Percentiles rank a stretch among this genome's conserved stretches.
These are phyloP conservation scores for Cryptoprocta ferox DNA, from an alignment of 2,797 vertebrate species.

Conservation along the genomic window DNA sequence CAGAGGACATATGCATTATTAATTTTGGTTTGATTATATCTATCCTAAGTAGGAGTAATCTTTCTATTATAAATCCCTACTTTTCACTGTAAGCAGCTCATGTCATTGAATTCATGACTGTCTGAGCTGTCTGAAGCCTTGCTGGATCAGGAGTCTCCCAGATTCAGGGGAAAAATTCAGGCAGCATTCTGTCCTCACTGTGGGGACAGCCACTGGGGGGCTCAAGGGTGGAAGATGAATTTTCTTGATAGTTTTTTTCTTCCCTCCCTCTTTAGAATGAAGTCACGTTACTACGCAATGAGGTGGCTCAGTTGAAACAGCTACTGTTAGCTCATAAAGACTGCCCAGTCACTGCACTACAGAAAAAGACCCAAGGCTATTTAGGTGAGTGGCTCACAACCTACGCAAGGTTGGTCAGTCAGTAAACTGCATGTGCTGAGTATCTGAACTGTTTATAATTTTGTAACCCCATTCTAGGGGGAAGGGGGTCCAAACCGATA, in stretches of 20 bases:
- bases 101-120: conserved; percentile 24
- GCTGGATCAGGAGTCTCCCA: background rate
- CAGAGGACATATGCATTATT: conserved; percentile 21
- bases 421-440: background rate
- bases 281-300: conserved; percentile 96
- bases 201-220: background rate
- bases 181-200: background rate
- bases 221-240: background rate
- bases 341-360: conserved; percentile 97
- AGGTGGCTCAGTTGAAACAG: conserved; percentile 99
- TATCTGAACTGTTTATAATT: background rate
- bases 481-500: background rate
- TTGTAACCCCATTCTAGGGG: background rate
- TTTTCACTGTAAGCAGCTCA: background rate
- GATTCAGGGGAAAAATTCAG: background rate
- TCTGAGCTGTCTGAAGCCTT: conserved; percentile 14
- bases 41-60: conserved; percentile 17
- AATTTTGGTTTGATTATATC: conserved; percentile 28
- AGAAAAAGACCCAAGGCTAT: conserved; percentile 96
- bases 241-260: conserved; percentile 51
- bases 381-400: conserved; percentile 88
- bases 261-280: conserved; percentile 91
- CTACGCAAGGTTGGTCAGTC: background rate
- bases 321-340: conserved; percentile 98
- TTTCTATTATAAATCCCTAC: conserved; percentile 31